Percentiles rank a stretch among this genome's conserved stretches.
Evolutionary conservation across 2,113 vertebrate genomes (phyloP).

Genomic region (Talpa occidentalis): DNA sequence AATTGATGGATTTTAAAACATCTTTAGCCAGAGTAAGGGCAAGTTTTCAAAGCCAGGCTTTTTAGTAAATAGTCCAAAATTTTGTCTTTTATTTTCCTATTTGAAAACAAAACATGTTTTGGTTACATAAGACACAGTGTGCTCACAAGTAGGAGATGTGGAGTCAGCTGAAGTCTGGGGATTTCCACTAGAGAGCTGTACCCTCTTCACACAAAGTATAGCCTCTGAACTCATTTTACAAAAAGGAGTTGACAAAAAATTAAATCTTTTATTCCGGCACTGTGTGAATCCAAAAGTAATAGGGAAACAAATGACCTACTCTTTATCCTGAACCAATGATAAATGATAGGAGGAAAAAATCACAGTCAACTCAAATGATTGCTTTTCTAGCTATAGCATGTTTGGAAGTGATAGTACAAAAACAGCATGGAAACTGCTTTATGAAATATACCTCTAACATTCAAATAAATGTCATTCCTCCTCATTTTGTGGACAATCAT

Average conservation of each 20-base stretch:
- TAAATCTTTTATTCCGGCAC: background rate
- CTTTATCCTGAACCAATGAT: background rate
- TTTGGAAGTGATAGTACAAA: constrained; percentile 42
- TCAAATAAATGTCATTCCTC: constrained; percentile 58
- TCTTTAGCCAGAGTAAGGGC: background rate
- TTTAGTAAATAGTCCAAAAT: background rate
- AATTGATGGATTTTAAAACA: background rate
- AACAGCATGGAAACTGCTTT: background rate
- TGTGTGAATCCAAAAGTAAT: background rate
- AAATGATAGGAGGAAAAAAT: background rate
- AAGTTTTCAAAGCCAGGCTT: background rate
- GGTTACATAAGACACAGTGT: background rate
- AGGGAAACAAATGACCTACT: background rate
- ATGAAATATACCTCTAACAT: background rate
- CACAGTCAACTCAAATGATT: background rate
- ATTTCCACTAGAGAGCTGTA: background rate
- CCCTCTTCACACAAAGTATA: background rate
- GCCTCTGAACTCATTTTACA: background rate
- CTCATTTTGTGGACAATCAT: constrained; percentile 8
- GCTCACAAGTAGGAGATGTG: background rate
- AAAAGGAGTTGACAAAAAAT: background rate
- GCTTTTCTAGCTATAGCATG: background rate
- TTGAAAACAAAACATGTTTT: constrained; percentile 1
- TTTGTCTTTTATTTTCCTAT: background rate
- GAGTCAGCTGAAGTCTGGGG: background rate